Evolutionary conservation across 2,797 vertebrate species (phyloP), one percentile per base, ranked within the genome.

Genomic region (Microcaecilia unicolor): DNA sequence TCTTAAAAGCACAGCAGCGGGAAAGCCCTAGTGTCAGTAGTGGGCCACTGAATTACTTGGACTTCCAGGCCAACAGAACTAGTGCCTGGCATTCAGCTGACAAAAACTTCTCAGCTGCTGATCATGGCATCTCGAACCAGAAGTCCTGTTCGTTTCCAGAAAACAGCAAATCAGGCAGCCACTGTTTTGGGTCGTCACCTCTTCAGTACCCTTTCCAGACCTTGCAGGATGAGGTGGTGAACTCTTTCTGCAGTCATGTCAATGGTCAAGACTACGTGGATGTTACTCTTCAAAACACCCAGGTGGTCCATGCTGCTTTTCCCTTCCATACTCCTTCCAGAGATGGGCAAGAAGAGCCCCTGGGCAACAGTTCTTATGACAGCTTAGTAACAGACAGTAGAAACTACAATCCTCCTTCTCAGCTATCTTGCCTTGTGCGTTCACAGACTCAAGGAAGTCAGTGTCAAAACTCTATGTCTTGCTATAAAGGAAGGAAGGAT

Each of bases 181-280:
- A 67, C 12, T 10, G 72, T 19, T 78, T 89, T 62, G 63, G 73
- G 29, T 56, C 77, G 16, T 35, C 64, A 50, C 55, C 84, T 1
- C 91, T 88, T 62, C 90, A 76, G 17, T 91, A 84, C 63, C 85
- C 87, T 61, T 91, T 89, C 72, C 55, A 76, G 26, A 74, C 85
- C 38, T 58, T 89, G 54, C 91, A 80, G 4, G 81, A 91, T 22
- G 56, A 78, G 1, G 48, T 71, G 21, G 64, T 81, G 3, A 87
- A 89, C 35, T 59, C 82, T 1, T 92, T 91, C 55, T 42, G 67
- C 4, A 37, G 70, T 31, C 75, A 88, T 13, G 56, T 64, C 0
- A 76, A 66, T 25, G 18, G 53, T 15, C 88, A 85, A 44, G 83
- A 88, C 15, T 87, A 77, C 41, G 50, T 78, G 17, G 72, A 88